A percentile compares a stretch with the other conserved stretches of the same genome.
These are phyloP conservation scores for Otus sunia DNA, from an alignment of 2,113 vertebrate genomes.

Conservation along the genomic window DNA sequence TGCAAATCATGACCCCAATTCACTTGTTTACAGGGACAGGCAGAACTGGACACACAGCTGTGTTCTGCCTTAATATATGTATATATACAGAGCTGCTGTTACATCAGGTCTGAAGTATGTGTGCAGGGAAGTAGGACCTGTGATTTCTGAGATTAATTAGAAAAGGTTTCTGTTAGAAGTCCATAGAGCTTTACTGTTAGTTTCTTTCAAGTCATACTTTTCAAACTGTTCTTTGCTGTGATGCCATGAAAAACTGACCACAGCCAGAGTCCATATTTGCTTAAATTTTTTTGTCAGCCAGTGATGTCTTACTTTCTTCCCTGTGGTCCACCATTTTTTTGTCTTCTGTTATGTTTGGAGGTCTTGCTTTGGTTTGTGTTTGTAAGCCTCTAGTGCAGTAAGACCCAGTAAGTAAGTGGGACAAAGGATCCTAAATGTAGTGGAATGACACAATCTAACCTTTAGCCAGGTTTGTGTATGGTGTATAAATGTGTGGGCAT, in stretches of 20 bases:
- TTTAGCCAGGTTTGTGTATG: neutral
- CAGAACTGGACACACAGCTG: neutral
- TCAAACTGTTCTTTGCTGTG: neutral
- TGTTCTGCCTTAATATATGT: neutral
- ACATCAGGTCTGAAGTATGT: neutral
- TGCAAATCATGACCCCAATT: neutral
- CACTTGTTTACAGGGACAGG: neutral
- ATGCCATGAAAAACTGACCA: neutral
- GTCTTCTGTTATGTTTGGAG: fast-evolving
- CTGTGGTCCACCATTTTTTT: neutral
- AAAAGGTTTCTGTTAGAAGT: neutral
- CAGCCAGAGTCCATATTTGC: neutral
- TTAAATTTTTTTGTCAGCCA: neutral
- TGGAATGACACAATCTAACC: neutral
- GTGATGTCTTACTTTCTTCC: neutral
- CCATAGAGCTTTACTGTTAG: neutral
- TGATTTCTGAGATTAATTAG: neutral
- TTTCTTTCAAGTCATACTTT: neutral
- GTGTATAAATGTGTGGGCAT: fast-evolving
- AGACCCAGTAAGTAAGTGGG: neutral
- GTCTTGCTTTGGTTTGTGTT: neutral
- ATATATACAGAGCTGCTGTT: neutral
- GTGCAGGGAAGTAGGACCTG: neutral
- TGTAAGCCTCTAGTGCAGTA: neutral
- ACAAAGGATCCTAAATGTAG: neutral